A percentile compares a stretch with the other conserved stretches of the same genome.
Evolutionary conservation across 2,888 invertebrate genomes (phyloP).

Genomic region (Pinctada fucata): DNA sequence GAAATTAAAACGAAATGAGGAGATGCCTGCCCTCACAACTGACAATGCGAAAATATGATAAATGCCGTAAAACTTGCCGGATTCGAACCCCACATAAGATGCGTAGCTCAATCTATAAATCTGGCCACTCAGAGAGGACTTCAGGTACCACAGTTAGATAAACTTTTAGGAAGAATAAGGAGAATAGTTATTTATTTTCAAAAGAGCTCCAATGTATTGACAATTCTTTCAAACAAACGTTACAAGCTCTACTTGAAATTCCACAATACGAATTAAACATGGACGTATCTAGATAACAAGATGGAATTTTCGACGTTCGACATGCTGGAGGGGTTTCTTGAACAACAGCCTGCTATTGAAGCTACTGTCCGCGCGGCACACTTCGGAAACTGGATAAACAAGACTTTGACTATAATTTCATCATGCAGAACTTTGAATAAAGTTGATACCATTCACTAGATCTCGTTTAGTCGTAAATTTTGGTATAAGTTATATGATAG

Average conservation of each 20-base stretch:
- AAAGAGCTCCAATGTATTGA: constrained; percentile 24
- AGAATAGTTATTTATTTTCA: constrained; percentile 35
- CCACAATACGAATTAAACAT: constrained; percentile 27
- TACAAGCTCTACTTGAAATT: constrained; percentile 32
- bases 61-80: constrained; percentile 28
- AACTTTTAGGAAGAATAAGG: constrained; percentile 26
- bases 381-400: no score
- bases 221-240: constrained; percentile 15
- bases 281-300: constrained; percentile 34
- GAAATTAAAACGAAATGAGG: constrained; percentile 19
- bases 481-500: no score
- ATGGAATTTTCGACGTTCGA: constrained; percentile 39
- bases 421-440: no score
- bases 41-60: constrained; percentile 41
- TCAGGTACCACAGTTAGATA: constrained; percentile 19
- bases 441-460: no score
- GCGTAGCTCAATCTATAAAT: constrained; percentile 37
- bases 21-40: constrained; percentile 26
- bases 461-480: no score
- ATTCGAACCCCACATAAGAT: constrained; percentile 35
- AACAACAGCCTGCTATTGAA: constrained; percentile 41
- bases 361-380: constrained; percentile 2
- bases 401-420: no score
- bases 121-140: constrained; percentile 30
- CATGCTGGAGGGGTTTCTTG: constrained; percentile 39